Evolutionary conservation across 2,888 invertebrate species (phyloP), one percentile per base, ranked within the genome.

Genomic region (Himalopsyche anomala): DNA sequence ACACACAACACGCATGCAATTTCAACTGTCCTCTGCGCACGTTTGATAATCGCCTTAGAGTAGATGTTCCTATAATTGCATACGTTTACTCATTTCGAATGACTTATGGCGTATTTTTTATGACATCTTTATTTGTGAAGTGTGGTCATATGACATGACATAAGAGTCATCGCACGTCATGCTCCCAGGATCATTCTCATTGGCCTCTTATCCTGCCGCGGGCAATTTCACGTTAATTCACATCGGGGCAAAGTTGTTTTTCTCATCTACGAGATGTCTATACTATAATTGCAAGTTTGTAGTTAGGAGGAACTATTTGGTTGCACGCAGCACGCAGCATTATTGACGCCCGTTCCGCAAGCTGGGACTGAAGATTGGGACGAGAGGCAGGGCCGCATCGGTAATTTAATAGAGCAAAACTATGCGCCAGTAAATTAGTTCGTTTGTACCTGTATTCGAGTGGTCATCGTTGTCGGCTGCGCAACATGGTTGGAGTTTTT

Each of bases 291-390:
- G 62, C 28, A 28, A 19, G 62, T 62, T 62, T 62, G 62, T 62
- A 62, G 19, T 28, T 62, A 62, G 62, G 2, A 62, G 62, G 11
- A n/a, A 62, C 19, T 83, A 62, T 55, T 83, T 83, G 62, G 56
- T 56, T 38, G 55, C 83, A 83, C 83, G 83, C 83, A 83, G 56
- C 42, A 62, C 17, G 28, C 83, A 28, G 56, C 83, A 17, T 62
- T 81, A 81, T 28, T 81, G 82, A 51, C 54, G 83, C 19, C 62
- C 42, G 83, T 83, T 83, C 83, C 83, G 83, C 83, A 42, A 83
- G 40, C 56, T 55, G 62, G 62, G 55, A 83, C 83, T 62, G 83
- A 28, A 83, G 83, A 55, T 83, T 55, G 83, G 56, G n/a, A 55
- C 40, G 11, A 15, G 19, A 28, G 19, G 8, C 62, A 62, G 62